A percentile compares a stretch with the other conserved stretches of the same genome.
Evolutionary conservation across 1,140 invertebrate species (phyloP).

Genomic region (Aleiodes sp.): DNA sequence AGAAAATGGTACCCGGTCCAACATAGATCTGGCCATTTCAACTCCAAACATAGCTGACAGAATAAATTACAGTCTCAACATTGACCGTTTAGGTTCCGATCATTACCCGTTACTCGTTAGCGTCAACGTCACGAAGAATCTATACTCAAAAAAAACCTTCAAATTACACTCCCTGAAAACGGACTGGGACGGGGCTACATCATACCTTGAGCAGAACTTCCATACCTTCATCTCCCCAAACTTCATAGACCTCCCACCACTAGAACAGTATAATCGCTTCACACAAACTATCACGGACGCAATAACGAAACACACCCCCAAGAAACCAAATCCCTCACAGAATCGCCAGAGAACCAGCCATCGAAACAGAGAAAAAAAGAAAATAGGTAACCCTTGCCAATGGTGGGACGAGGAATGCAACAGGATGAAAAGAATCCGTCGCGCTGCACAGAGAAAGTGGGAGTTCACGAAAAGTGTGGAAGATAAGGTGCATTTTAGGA

Average conservation of each 20-base stretch:
- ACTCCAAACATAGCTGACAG: not conserved
- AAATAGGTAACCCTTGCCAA: no score
- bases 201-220: not conserved
- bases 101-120: not conserved
- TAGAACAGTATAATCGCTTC: no score
- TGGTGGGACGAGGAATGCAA: no score
- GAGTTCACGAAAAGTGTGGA: not conserved
- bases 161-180: not conserved
- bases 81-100: not conserved
- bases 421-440: not conserved
- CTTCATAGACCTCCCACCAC: not conserved
- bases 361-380: no score
- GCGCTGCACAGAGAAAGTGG: not conserved
- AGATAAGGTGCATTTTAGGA: not conserved
- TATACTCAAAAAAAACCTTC: not conserved
- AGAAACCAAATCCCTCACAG: no score
- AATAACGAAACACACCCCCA: no score
- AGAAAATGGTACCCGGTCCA: not conserved
- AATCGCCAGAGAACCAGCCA: no score
- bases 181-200: not conserved
- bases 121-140: not conserved
- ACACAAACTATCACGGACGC: no score
- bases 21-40: not conserved
- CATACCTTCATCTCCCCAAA: not conserved
- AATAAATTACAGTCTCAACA: not conserved